Conservation (phyloP, 2,888 invertebrate species). For the Aphodius granarius region DNA sequence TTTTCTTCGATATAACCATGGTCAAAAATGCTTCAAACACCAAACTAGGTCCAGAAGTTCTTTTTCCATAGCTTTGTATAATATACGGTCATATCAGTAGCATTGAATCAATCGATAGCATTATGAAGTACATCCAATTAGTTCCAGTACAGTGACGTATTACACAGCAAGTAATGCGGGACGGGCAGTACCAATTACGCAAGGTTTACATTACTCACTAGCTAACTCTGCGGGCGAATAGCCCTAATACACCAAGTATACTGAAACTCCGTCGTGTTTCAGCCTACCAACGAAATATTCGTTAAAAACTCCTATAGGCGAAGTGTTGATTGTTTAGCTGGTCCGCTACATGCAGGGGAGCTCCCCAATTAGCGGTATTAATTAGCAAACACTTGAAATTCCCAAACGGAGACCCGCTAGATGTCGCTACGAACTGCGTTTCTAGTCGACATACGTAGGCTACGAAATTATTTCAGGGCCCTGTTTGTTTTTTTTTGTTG, state of each 20-base stretch:
- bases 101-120: neutral
- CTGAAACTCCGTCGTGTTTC: neutral
- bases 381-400: conserved; percentile 53
- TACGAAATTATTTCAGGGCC: neutral
- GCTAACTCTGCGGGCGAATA: neutral
- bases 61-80: neutral
- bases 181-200: neutral
- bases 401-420: conserved; percentile 20
- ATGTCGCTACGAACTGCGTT: neutral
- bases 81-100: neutral
- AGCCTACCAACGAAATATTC: neutral
- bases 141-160: neutral
- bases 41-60: neutral
- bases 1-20: no score
- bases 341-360: conserved; percentile 43
- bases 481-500: neutral
- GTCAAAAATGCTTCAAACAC: no score
- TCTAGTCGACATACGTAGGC: neutral
- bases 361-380: conserved; percentile 54
- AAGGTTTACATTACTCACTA: neutral
- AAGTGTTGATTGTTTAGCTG: conserved; percentile 29
- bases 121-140: neutral
- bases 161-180: neutral
- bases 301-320: neutral
- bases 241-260: neutral